These are phyloP conservation scores for Willisornis vidua DNA, from an alignment of 2,113 vertebrate species.

Conservation along the genomic window DNA sequence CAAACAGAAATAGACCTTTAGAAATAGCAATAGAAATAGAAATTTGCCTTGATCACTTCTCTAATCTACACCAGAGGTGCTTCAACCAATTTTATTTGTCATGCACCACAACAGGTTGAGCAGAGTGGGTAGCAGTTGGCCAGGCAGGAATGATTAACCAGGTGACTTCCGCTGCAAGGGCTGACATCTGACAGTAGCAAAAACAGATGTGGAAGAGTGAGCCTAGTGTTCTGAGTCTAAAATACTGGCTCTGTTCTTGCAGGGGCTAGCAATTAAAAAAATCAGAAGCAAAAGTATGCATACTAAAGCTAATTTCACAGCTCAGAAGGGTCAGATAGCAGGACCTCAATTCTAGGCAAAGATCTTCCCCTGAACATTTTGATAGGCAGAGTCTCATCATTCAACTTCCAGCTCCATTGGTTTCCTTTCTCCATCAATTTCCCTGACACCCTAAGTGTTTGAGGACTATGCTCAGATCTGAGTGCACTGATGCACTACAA, in stretches of 20 bases:
- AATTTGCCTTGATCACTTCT: background rate
- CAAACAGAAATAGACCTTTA: background rate
- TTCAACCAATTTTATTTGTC: background rate
- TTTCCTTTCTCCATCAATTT: background rate
- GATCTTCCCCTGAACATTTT: background rate
- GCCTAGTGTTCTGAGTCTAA: slow-evolving; percentile 2
- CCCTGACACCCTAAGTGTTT: background rate
- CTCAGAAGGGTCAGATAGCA: slow-evolving; percentile 29
- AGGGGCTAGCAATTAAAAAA: background rate
- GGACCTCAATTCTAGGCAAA: background rate
- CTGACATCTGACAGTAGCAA: slow-evolving; percentile 14
- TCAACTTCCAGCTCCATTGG: background rate
- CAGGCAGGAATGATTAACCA: slow-evolving; percentile 40
- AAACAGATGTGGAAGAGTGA: slow-evolving; percentile 49
- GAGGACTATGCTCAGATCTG: background rate
- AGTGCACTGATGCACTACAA: background rate
- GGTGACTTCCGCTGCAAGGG: slow-evolving; percentile 54
- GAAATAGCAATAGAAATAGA: background rate
- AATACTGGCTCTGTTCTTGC: slow-evolving; percentile 18
- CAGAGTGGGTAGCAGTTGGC: background rate
- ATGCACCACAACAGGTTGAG: background rate
- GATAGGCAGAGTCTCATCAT: background rate
- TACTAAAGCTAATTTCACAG: slow-evolving; percentile 45
- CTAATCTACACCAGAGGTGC: background rate
- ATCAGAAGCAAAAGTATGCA: background rate